phyloP scores from a whole-genome alignment of 2,888 invertebrate genomes.

The Mesoligia furuncula region DNA sequence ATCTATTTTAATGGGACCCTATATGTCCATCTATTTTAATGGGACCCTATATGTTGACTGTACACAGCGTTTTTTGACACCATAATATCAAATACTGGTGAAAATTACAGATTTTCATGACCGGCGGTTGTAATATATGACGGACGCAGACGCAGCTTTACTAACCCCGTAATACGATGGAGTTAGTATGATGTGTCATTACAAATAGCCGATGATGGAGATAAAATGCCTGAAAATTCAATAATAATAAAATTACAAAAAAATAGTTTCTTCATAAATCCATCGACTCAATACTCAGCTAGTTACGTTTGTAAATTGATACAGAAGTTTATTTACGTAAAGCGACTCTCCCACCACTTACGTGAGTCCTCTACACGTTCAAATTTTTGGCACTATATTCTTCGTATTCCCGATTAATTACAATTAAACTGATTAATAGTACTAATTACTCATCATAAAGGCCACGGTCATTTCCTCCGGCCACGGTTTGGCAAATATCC shows the following conservation, averaged over 20 bases:
- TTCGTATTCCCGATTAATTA: constrained; percentile 31
- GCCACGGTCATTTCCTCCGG: constrained; percentile 7
- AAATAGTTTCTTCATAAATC: background rate
- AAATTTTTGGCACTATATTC: constrained; percentile 34
- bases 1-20: too few species aligned
- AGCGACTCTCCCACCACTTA: background rate
- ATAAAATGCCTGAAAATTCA: background rate
- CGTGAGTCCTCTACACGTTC: background rate
- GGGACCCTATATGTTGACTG: too few species aligned
- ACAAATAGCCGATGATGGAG: background rate
- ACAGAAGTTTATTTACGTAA: background rate
- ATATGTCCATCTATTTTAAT: too few species aligned
- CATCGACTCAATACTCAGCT: background rate
- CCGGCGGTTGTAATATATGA: background rate
- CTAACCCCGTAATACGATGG: too few species aligned
- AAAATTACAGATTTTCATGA: background rate
- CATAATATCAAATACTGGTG: background rate
- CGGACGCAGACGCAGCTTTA: background rate
- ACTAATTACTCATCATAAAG: constrained; percentile 33
- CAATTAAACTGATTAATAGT: constrained; percentile 22
- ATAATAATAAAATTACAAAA: background rate
- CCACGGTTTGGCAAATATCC: constrained; percentile 41
- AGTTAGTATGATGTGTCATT: too few species aligned
- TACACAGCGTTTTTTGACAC: background rate
- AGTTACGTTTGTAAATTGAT: background rate